Base-by-base conservation (phyloP, 2,113 vertebrate genomes). In the Tetraodon nigroviridis region DNA sequence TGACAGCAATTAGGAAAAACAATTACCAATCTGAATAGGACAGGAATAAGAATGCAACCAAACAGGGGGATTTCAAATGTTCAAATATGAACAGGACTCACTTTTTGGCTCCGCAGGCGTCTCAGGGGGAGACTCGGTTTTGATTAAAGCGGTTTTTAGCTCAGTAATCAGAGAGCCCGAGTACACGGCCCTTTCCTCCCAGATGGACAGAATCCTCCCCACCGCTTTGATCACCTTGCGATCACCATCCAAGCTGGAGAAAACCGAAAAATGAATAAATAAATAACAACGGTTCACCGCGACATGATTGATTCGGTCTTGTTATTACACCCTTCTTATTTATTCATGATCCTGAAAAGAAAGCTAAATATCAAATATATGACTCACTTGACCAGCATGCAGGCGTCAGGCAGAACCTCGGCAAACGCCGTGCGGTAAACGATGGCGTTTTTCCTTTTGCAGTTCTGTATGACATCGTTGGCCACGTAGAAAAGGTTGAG, bases 381-480 rank as follows among this genome's bases (percentile, higher is more conserved):
- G 19, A 92, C 93, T 93, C 80, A 99, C 97, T 92, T 96, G 67
- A 99, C 88, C 41, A 97, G 80, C 0, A 90, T 75, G n/a, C 94
- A 93, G 0, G 97, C 94, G 10, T 98, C 95, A 0, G 91, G 92
- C 5, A 99, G 91, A 57, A 97, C 93, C 22, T 97, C 95, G 0
- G 97, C 93, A 12, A 99, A 99, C 0, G 94, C 91, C 0, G 94
- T 93, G 0, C 96, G 93, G 58, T 97, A 99, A 7, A 98, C 91
- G 0, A 98, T 91, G 15, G 97, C 95, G 0, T 98, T 98, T 78
- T 92, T 97, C 60, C 95, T 92, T 77, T 98, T 98, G 85, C 96
- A 99, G 85, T 98, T 99, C 88, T 99, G 97, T 63, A 99, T 98
- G 75, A 99, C 92, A 16, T 98, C 96, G 1, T 99, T 99, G 81